A percentile compares a stretch with the other conserved stretches of the same genome.
These are phyloP conservation scores for Sinocyclocheilus anophthalmus DNA, from an alignment of 2,113 vertebrate genomes.

Conservation along the genomic window DNA sequence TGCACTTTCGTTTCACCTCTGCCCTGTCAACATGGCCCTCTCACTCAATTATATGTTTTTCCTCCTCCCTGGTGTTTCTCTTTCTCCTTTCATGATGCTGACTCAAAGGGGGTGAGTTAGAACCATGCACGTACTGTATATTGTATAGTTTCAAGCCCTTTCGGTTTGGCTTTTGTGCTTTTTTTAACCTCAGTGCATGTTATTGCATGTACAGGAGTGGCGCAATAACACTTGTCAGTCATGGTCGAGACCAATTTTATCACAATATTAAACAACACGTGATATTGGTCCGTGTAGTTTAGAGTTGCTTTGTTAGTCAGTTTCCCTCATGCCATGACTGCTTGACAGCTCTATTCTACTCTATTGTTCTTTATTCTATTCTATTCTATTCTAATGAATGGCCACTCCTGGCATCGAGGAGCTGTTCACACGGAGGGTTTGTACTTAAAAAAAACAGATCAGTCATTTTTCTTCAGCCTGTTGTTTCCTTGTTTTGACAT, in stretches of 20 bases:
- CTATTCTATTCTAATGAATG: background rate
- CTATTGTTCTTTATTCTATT: background rate
- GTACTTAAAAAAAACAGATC: slow-evolving; percentile 3
- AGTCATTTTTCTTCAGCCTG: slow-evolving; percentile 11
- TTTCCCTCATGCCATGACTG: background rate
- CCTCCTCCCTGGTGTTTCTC: background rate
- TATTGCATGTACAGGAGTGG: slow-evolving; percentile 3
- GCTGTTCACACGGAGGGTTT: slow-evolving; percentile 27
- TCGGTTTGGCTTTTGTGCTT: slow-evolving; percentile 2
- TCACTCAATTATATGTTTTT: slow-evolving; percentile 21
- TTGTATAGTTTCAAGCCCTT: background rate
- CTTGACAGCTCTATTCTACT: background rate
- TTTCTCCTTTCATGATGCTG: slow-evolving; percentile 10
- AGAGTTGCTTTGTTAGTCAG: slow-evolving; percentile 12
- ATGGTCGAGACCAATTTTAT: background rate
- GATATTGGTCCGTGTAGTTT: background rate
- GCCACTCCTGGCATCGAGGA: background rate
- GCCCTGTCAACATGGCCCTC: background rate
- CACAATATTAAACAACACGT: background rate
- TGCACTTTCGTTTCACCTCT: background rate
- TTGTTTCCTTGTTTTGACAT: slow-evolving; percentile 11
- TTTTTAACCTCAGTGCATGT: slow-evolving; percentile 15
- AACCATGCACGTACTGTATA: slow-evolving; percentile 18
- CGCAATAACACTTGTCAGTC: background rate
- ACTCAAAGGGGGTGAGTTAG: slow-evolving; percentile 46